Conservation (phyloP, 2,888 invertebrate species). For the Orthosia gracilis region DNA sequence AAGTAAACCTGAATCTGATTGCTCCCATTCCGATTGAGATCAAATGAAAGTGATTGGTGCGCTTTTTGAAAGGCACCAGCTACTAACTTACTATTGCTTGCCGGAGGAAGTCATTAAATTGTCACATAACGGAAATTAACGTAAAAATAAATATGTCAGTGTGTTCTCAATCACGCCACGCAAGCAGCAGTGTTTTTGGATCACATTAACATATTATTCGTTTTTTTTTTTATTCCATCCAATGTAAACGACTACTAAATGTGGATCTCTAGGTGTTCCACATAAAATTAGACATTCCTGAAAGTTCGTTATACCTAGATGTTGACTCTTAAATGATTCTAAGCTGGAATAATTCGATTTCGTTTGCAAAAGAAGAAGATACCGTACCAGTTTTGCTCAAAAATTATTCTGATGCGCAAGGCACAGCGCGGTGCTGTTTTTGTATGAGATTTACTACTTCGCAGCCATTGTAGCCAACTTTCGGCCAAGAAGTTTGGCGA, state of each 20-base stretch:
- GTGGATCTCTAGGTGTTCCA: neutral
- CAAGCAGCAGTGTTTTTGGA: conserved; percentile 13
- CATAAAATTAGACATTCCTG: neutral
- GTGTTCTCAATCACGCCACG: conserved; percentile 33
- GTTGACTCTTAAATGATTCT: neutral
- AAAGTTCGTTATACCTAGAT: conserved; percentile 3
- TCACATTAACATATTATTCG: neutral
- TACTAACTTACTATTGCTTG: conserved; percentile 14
- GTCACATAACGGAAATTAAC: conserved; percentile 40
- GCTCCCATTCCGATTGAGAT: conserved; percentile 19
- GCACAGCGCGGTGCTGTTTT: no score
- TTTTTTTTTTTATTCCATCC: neutral
- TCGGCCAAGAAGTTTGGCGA: no score
- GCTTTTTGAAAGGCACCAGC: conserved; percentile 7
- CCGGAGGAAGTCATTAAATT: conserved; percentile 51
- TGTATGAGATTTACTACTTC: no score
- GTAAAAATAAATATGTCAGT: conserved; percentile 31
- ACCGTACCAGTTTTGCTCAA: neutral
- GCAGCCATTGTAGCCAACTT: no score
- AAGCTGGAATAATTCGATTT: neutral
- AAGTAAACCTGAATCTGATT: conserved; percentile 3
- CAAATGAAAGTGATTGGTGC: conserved; percentile 32
- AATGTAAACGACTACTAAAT: neutral
- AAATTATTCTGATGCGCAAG: neutral
- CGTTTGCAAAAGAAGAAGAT: conserved; percentile 10